Base-by-base conservation (phyloP, 2,888 invertebrate species). In the Eudemis profundana region DNA sequence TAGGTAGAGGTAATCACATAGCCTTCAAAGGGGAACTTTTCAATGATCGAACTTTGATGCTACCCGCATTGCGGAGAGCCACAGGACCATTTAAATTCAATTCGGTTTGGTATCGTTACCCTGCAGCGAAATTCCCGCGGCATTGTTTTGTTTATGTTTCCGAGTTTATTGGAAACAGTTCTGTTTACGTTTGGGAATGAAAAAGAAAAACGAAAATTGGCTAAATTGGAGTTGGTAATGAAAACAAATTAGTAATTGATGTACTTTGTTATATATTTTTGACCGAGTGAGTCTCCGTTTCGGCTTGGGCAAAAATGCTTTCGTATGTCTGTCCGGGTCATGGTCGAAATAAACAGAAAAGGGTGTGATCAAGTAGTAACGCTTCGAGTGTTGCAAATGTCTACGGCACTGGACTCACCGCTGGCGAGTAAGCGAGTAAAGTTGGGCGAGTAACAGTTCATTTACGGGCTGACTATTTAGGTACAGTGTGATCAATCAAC, bases 1-100 rank as follows among this genome's bases (percentile, higher is more conserved):
- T n/a, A n/a, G n/a, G 33, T 33, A 23, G n/a, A n/a, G 23, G 33
- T 33, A 33, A 8, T 8, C n/a, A 51, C 17, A 15, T 14, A n/a
- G n/a, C n/a, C n/a, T n/a, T n/a, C n/a, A 60, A 42, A 51, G 14
- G 42, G 14, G 15, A 61, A 61, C 42, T 36, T 61, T 61, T 33
- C 61, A 51, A 54, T 44, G 15, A 40, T 51, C n/a, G 10, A 60
- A 50, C 17, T 60, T 50, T 50, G 50, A 29, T 27, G 14, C 17
- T 47, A 12, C 33, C 19, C 46, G 21, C 49, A 36, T 17, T 60
- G 49, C 49, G 38, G 33, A 10, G 21, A 53, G 14, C 46, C 21
- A 21, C n/a, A 7, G 21, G 14, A 14, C 12, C 23, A 38, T 59
- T 59, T 27, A 60, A 60, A 60, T 49, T 60, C 8, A 60, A 49